A percentile compares a stretch with the other conserved stretches of the same genome.
These are phyloP conservation scores for Anomalospiza imberbis DNA, from an alignment of 2,797 vertebrate genomes.

Conservation along the genomic window DNA sequence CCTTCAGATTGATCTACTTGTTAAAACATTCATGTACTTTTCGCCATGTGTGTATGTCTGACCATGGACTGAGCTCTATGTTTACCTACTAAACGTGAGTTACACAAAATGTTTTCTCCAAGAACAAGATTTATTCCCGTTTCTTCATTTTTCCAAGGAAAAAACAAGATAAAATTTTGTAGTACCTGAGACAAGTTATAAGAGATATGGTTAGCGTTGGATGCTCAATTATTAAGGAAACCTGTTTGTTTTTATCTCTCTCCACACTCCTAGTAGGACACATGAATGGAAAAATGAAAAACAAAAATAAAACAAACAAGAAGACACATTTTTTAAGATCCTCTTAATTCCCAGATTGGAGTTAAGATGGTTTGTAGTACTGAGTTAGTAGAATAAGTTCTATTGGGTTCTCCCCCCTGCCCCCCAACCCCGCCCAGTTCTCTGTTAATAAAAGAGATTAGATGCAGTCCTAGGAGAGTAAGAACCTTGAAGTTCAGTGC, in stretches of 20 bases:
- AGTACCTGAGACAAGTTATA: background rate
- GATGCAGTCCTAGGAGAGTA: background rate
- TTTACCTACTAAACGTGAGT: background rate
- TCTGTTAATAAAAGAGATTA: background rate
- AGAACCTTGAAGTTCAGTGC: background rate
- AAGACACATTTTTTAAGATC: background rate
- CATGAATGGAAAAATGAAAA: background rate
- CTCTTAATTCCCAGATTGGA: background rate
- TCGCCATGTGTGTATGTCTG: accelerated
- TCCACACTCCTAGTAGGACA: too few relatives aligned
- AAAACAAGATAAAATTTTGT: background rate
- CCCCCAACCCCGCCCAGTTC: accelerated
- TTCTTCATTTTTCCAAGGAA: background rate
- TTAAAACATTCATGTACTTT: background rate
- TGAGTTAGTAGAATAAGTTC: background rate
- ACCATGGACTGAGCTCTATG: background rate
- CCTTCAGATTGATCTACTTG: background rate
- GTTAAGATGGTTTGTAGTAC: background rate
- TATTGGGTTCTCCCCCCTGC: background rate
- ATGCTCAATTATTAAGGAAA: background rate
- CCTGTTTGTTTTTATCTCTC: background rate
- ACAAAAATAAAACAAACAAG: background rate
- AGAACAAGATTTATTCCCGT: background rate
- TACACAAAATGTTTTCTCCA: background rate
- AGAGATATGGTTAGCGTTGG: background rate